Evolutionary conservation across 2,113 vertebrate species (phyloP).

Genomic region (Vidua chalybeata): DNA sequence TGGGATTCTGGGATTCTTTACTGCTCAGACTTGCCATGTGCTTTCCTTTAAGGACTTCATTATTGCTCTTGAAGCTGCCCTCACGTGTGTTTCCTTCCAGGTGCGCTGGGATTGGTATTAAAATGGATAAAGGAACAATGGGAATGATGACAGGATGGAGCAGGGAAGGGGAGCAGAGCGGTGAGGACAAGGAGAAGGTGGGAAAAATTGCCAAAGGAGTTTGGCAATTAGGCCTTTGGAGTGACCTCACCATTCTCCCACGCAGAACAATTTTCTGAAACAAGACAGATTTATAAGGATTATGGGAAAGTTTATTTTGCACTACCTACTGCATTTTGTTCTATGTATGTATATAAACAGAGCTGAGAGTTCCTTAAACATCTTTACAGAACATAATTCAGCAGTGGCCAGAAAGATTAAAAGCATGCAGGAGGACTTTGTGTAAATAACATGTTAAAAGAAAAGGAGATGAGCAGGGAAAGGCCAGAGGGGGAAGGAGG

Average conservation of each 20-base stretch:
- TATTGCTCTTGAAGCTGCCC: background rate
- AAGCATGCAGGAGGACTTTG: background rate
- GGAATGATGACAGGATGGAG: background rate
- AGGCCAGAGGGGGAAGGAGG: background rate
- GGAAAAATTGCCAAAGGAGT: constrained; percentile 1
- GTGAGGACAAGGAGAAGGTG: constrained; percentile 32
- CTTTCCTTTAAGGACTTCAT: background rate
- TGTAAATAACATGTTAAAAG: background rate
- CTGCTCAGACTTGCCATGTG: background rate
- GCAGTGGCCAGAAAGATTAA: background rate
- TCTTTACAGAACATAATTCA: background rate
- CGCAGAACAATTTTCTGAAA: constrained; percentile 37
- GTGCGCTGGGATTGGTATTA: background rate
- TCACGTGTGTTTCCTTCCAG: background rate
- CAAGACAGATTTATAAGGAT: constrained; percentile 48
- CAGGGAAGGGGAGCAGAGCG: constrained; percentile 6
- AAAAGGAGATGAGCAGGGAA: background rate
- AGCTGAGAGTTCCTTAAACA: constrained; percentile 10
- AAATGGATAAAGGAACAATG: background rate
- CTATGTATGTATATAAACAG: background rate
- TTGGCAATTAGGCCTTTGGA: background rate
- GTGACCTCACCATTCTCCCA: constrained; percentile 56
- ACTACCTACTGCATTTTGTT: constrained; percentile 36
- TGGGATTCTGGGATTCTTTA: background rate
- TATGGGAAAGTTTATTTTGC: constrained; percentile 49